Base-by-base conservation (phyloP, 2,888 invertebrate genomes). In the Seira musarum region DNA sequence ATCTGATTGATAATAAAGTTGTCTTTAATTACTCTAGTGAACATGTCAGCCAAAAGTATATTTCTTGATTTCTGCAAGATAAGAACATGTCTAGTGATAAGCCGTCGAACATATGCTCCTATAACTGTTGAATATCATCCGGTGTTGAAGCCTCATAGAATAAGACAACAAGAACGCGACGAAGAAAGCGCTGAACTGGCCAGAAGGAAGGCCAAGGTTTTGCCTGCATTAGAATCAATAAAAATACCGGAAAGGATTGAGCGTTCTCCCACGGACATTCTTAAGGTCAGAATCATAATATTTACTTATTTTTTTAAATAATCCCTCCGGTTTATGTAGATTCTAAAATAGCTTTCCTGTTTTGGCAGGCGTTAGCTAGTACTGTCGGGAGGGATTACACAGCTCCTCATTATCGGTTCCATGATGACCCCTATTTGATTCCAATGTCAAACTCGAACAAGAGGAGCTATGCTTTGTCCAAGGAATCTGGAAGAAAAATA, bases 361-460 rank as follows among this genome's bases (percentile, higher is more conserved):
- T 22, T 79, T 84, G 80, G 53, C 74, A 90, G 89, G 95, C 95
- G 1, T 89, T 97, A 81, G 93, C 95, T 60, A 91, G 92, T 81
- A 96, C 96, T 0, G 92, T 95, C 3, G 91, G 92, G n/a, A 90
- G 92, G 61, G 97, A 97, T 89, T 92, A 92, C 2, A 96, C 95
- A 0, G 95, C 95, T n/a, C 91, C 95, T 1, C 94, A 95, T 88
- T 97, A 94, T 88, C 95, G 95, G 88, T 97, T 93, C 88, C 94
- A 95, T 87, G 97, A 98, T 91, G 98, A 98, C 89, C 97, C 97
- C 0, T 96, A 91, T 87, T 90, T 97, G 17, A 93, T 94, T 84
- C 97, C 97, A 0, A 89, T 90, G 79, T 95, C 94, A 8, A 94
- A 93, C 89, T 82, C 89, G 1, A 91, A 88, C 85, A 93, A 95